A percentile compares a stretch with the other conserved stretches of the same genome.
These are phyloP conservation scores for Medauroidea extradentata DNA, from an alignment of 1,140 invertebrate genomes.

Conservation along the genomic window DNA sequence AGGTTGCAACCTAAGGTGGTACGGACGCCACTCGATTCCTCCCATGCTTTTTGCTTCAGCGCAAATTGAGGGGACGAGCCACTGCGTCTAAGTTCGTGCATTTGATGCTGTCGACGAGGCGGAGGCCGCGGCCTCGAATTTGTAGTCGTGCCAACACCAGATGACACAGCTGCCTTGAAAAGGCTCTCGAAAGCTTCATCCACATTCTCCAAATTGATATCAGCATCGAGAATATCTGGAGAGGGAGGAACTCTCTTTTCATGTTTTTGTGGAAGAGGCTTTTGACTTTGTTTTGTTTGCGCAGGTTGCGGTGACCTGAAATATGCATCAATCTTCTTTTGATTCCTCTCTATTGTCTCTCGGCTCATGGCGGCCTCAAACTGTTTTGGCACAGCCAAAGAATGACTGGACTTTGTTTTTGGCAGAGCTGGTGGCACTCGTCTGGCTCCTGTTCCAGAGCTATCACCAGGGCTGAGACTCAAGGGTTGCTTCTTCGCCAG, in stretches of 20 bases:
- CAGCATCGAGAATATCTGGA: slow-evolving; percentile 1
- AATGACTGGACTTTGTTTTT: slow-evolving; percentile 67
- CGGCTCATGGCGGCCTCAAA: slow-evolving; percentile 72
- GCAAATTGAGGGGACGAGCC: slow-evolving; percentile 13
- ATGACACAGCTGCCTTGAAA: slow-evolving; percentile 28
- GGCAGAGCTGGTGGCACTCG: slow-evolving; percentile 33
- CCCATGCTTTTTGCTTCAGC: slow-evolving; percentile 15
- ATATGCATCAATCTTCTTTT: slow-evolving; percentile 65
- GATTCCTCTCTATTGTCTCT: slow-evolving; percentile 66
- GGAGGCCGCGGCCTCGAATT: too few relatives aligned
- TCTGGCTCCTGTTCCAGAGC: not conserved
- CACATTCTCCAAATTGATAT: slow-evolving; percentile 39
- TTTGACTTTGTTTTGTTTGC: not conserved
- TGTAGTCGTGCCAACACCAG: not conserved
- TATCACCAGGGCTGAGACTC: slow-evolving; percentile 5
- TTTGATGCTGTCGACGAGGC: too few relatives aligned
- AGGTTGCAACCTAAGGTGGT: not conserved
- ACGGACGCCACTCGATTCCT: slow-evolving; percentile 10
- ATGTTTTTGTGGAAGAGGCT: not conserved
- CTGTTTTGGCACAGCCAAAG: slow-evolving; percentile 64
- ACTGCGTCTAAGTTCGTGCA: not conserved
- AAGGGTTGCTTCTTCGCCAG: slow-evolving; percentile 29
- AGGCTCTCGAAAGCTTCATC: slow-evolving; percentile 43
- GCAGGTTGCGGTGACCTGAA: not conserved
- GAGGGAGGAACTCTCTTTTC: not conserved